Percentiles rank a stretch among this genome's conserved stretches.
phyloP scores from a whole-genome alignment of 2,888 invertebrate genomes.

The Callyntrura sp. region DNA sequence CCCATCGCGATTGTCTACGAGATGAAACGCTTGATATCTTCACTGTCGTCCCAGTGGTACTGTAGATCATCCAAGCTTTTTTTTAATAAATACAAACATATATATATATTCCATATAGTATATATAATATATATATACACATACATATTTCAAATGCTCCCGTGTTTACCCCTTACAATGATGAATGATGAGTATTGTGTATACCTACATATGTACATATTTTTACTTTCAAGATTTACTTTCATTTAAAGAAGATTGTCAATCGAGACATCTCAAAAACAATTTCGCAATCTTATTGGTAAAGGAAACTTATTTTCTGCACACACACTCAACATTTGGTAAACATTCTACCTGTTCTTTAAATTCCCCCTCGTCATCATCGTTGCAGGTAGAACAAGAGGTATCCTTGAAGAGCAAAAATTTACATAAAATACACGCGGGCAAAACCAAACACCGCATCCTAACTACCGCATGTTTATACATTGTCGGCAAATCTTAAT shows the following conservation, averaged over 20 bases:
- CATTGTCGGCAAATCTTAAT: constrained; percentile 79
- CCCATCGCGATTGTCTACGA: constrained; percentile 69
- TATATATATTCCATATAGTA: too few species aligned
- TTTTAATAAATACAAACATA: not conserved
- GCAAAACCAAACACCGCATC: constrained; percentile 20
- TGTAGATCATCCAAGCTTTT: not conserved
- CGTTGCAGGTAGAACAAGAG: not conserved
- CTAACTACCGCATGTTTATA: constrained; percentile 79
- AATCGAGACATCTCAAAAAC: not conserved
- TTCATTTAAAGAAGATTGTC: not conserved
- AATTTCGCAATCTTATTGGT: not conserved
- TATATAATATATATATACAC: not conserved
- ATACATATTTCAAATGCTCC: not conserved
- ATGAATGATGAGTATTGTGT: not conserved
- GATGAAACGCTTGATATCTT: constrained; percentile 55
- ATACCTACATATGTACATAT: not conserved
- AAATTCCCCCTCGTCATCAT: not conserved
- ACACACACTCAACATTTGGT: not conserved
- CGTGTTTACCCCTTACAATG: not conserved
- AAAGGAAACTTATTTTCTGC: constrained; percentile 7
- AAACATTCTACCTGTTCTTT: not conserved
- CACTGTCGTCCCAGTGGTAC: constrained; percentile 25
- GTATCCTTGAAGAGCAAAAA: not conserved
- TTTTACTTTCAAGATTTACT: not conserved
- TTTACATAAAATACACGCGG: constrained; percentile 15